Evolutionary conservation across 2,888 invertebrate species (phyloP), one percentile per base, ranked within the genome.

Genomic region (Teleiodes luculella): DNA sequence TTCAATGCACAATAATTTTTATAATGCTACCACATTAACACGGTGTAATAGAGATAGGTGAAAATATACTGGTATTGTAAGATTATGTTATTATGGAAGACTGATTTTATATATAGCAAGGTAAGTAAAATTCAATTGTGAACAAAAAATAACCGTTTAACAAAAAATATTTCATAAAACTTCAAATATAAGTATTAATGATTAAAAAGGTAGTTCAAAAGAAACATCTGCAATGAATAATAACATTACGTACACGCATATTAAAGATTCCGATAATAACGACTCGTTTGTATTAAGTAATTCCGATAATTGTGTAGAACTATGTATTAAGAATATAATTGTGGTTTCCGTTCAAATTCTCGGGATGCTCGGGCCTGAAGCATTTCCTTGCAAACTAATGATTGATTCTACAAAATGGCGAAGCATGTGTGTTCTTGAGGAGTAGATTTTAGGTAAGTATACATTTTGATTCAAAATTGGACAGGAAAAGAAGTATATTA

Each of bases 381-480:
- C 28, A 43, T 43, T 43, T 43, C 43, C 43, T 43, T 43, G 43
- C 43, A 43, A 20, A 43, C n/a, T 43, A 43, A 43, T 43, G 43
- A 43, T 11, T 28, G 43, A 43, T 43, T 43, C 43, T 28, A 7
- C 43, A 43, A 43, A 43, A 24, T 43, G n/a, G 43, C 3, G n/a
- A 13, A 11, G 24, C n/a, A 4, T 24, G 24, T 24, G 24, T 43
- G 11, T n/a, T 28, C 20, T 43, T 43, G 14, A 16, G 1, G 37
- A 16, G 37, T 43, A 28, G 13, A n/a, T 43, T 20, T 20, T 3
- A n/a, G n/a, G n/a, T 43, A 13, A n/a, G n/a, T 24, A 24, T 6
- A 24, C 3, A 24, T 24, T 24, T 24, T 24, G 3, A n/a, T n/a
- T n/a, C n/a, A n/a, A n/a, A n/a, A n/a, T n/a, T n/a, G n/a, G n/a